A percentile compares a stretch with the other conserved stretches of the same genome.
These are phyloP conservation scores for Sisyra terminalis DNA, from an alignment of 2,888 invertebrate species.

Conservation along the genomic window DNA sequence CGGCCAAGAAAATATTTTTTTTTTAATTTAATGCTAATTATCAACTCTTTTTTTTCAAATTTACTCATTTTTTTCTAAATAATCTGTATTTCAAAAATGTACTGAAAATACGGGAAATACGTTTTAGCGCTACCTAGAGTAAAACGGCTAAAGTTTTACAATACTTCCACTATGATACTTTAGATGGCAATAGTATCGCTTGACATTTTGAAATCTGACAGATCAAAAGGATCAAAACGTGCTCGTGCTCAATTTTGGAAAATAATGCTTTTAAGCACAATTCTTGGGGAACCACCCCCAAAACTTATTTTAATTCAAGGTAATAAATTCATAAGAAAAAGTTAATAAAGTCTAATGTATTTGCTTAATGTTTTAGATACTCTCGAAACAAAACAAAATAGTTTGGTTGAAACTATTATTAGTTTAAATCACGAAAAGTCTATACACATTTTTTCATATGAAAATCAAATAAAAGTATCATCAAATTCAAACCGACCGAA, in stretches of 20 bases:
- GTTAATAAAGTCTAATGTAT: not conserved
- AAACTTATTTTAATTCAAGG: slow-evolving; percentile 3
- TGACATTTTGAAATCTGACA: no score
- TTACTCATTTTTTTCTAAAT: no score
- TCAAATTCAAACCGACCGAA: not conserved
- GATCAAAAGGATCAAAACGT: not conserved
- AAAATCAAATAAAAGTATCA: not conserved
- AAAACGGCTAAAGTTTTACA: no score
- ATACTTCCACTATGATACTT: no score
- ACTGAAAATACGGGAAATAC: no score
- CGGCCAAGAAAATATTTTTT: no score
- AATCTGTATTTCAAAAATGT: no score
- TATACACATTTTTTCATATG: not conserved
- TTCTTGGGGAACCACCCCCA: not conserved
- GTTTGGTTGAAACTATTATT: not conserved
- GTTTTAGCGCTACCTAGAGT: no score
- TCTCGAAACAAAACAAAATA: slow-evolving; percentile 1
- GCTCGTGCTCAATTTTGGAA: not conserved
- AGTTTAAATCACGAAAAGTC: no score
- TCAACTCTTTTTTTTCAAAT: no score
- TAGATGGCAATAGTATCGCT: no score
- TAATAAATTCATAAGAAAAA: not conserved
- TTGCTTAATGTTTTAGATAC: not conserved
- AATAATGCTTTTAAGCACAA: not conserved
- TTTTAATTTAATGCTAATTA: no score